Conservation (phyloP, 2,888 invertebrate genomes). For the Acronicta leporina region DNA sequence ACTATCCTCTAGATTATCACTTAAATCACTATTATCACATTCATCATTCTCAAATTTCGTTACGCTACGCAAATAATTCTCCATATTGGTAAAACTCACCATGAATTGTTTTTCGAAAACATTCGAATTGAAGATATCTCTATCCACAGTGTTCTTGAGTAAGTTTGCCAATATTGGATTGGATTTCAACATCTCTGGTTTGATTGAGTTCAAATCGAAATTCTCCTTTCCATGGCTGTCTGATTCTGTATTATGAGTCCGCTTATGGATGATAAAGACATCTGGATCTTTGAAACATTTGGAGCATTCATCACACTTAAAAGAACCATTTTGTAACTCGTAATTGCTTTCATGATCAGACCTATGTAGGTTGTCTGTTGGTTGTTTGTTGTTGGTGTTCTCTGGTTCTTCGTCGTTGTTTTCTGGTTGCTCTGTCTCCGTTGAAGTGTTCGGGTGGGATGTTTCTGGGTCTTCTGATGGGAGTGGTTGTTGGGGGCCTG, state of each 20-base stretch:
- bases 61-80: constrained; percentile 73
- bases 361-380: constrained; percentile 26
- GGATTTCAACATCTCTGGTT: constrained; percentile 72
- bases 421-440: constrained; percentile 11
- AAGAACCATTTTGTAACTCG: constrained; percentile 54
- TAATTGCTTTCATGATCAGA: constrained; percentile 24
- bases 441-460: constrained; percentile 10
- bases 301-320: constrained; percentile 76
- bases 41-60: constrained; percentile 40
- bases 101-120: constrained; percentile 75
- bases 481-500: constrained; percentile 8
- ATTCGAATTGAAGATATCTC: constrained; percentile 61
- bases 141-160: constrained; percentile 63
- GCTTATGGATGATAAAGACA: constrained; percentile 76
- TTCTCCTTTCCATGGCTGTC: constrained; percentile 70
- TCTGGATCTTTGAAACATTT: constrained; percentile 86
- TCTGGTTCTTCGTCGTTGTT: constrained; percentile 4
- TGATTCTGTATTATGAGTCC: constrained; percentile 63
- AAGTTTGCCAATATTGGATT: constrained; percentile 83
- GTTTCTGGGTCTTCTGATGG: constrained; percentile 17
- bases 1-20: constrained; percentile 63
- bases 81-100: constrained; percentile 76
- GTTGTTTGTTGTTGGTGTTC: constrained; percentile 11
- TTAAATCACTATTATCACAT: constrained; percentile 51
- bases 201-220: constrained; percentile 58